Evolutionary conservation across 2,888 invertebrate species (phyloP).

Genomic region (Hyalella azteca): DNA sequence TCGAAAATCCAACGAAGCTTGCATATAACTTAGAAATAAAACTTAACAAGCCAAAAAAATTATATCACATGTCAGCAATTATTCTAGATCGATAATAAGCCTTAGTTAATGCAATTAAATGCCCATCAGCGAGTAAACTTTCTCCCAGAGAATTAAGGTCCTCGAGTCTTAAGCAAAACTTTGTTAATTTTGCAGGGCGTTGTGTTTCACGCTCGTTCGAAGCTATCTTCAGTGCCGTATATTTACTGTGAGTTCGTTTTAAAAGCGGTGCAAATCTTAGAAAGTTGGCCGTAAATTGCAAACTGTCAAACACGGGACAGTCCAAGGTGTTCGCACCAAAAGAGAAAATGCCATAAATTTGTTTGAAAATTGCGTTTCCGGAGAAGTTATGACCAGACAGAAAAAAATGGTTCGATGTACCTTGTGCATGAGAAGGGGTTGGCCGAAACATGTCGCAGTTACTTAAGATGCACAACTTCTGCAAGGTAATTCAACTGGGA

Average conservation of each 20-base stretch:
- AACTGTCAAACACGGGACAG: conserved; percentile 21
- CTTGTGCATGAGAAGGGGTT: not conserved
- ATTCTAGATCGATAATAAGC: not conserved
- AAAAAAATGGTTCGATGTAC: not conserved
- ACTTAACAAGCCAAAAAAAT: too few species aligned
- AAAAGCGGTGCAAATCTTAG: conserved; percentile 10
- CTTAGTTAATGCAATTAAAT: not conserved
- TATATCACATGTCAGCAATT: not conserved
- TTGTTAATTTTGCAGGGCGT: not conserved
- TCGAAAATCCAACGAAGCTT: too few species aligned
- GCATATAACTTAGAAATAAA: too few species aligned
- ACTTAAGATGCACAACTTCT: too few species aligned
- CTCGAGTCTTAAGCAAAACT: not conserved
- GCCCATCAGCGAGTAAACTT: not conserved
- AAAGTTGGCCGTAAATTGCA: conserved; percentile 21
- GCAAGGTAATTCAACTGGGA: too few species aligned
- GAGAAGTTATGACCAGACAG: not conserved
- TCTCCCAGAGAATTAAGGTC: not conserved
- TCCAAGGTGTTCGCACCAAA: not conserved
- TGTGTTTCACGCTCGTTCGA: not conserved
- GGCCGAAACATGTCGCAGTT: not conserved
- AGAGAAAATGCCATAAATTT: not conserved
- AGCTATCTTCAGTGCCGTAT: not conserved
- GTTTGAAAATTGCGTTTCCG: not conserved
- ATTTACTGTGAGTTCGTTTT: not conserved